phyloP scores from a whole-genome alignment of 2,888 invertebrate species.

The Bruchidius siliquastri region DNA sequence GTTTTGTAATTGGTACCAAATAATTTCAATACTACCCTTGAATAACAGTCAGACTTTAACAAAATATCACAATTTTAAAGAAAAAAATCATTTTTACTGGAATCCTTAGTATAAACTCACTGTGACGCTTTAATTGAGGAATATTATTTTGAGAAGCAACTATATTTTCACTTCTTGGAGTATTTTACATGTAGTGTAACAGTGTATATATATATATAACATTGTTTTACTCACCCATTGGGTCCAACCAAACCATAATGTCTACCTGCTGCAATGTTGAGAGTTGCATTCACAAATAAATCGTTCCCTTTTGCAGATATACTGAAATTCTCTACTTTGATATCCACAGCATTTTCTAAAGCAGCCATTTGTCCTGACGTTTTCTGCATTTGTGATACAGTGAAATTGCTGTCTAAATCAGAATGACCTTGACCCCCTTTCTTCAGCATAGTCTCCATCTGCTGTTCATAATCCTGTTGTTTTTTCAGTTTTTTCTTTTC shows the following conservation, averaged over 20 bases:
- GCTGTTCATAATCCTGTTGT: constrained; percentile 81
- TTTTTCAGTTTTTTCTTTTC: constrained; percentile 90
- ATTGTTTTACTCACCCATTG: constrained; percentile 67
- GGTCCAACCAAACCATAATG: constrained; percentile 98
- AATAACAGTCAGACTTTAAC: no score
- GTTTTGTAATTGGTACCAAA: no score
- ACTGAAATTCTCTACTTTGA: constrained; percentile 97
- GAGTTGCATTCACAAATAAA: constrained; percentile 90
- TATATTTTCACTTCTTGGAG: background rate
- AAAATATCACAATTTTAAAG: no score
- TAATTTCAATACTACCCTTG: no score
- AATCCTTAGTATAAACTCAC: no score
- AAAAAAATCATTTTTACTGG: no score
- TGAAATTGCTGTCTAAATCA: constrained; percentile 89
- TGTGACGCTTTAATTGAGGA: no score
- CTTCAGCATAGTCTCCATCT: constrained; percentile 77
- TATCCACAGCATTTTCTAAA: constrained; percentile 91
- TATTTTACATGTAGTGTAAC: background rate
- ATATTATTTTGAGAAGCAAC: no score
- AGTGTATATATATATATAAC: background rate
- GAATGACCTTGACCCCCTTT: constrained; percentile 88
- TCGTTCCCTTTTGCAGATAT: constrained; percentile 97
- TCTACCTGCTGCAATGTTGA: constrained; percentile 88
- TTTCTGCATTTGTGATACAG: constrained; percentile 82
- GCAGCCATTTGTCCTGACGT: constrained; percentile 71